Base-by-base conservation (phyloP, 2,888 invertebrate genomes). In the Habroteleia sp. region DNA sequence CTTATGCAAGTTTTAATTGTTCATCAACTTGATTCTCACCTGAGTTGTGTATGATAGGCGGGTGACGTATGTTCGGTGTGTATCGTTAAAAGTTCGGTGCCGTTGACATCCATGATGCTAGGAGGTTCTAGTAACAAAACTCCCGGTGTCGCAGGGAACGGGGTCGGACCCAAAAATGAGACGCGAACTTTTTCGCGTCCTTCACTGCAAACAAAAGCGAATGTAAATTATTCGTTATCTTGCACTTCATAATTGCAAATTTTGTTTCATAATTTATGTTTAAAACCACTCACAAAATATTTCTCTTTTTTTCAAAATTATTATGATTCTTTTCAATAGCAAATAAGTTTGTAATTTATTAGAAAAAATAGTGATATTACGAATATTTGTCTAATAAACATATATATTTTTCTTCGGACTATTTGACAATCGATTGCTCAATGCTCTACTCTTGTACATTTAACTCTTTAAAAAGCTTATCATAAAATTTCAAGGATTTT, bases 161-260 rank as follows among this genome's bases (percentile, higher is more conserved):
- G 88, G 58, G 84, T 86, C 54, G 87, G 82, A 72, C 87, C 88
- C 74, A 87, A 73, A 78, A 88, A 83, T 74, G 88, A 87, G 14
- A 88, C 88, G 48, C 88, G 87, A 74, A 88, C 88, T 81, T 85
- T 87, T 79, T 88, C 88, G 81, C 88, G 83, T 73, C 88, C 88
- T 79, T 88, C 87, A 74, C 88, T 88, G 83, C 48, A 86, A 74
- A 65, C 42, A 76, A 60, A 52, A 48, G 31, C 10, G 39, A 39
- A 10, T 37, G 7, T 1, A 25, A 25, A 13, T 20, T 1, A 41
- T 3, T 7, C 8, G 13, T 33, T 35, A 10, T 10, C 0, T 20
- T 33, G 7, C 20, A 20, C 5, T 20, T 20, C 20, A 20, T 20
- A n/a, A n/a, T n/a, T n/a, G n/a, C n/a, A n/a, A n/a, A n/a, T n/a